These are phyloP conservation scores for Oryzaephilus surinamensis DNA, from an alignment of 1,140 invertebrate species.

Conservation along the genomic window DNA sequence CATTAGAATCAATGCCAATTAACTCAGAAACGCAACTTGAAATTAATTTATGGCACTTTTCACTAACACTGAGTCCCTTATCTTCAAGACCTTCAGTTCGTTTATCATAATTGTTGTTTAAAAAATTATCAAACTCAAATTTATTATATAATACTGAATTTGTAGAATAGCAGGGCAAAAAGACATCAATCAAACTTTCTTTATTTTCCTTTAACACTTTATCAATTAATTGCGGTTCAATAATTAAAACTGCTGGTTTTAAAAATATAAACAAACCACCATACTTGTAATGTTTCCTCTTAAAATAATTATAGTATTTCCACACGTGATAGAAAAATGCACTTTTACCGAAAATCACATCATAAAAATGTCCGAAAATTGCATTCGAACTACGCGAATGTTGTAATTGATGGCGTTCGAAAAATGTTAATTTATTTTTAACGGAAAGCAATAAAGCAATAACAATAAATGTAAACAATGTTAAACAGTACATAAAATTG, in stretches of 20 bases:
- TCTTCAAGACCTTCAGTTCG: too few relatives aligned
- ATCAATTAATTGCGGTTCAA: constrained; percentile 9
- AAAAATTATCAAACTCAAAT: constrained; percentile 18
- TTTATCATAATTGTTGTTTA: too few relatives aligned
- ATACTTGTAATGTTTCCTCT: constrained; percentile 13
- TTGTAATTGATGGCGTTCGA: constrained; percentile 15
- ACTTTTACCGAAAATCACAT: constrained; percentile 15
- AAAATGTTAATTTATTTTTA: constrained; percentile 15
- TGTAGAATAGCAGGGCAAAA: neutral
- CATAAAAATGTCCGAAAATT: constrained; percentile 18
- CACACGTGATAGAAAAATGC: constrained; percentile 18
- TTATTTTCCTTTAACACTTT: constrained; percentile 10
- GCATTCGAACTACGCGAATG: constrained; percentile 8
- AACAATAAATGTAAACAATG: constrained; percentile 15
- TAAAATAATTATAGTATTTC: constrained; percentile 21
- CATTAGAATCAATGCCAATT: neutral
- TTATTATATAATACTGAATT: constrained; percentile 14
- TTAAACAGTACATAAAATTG: constrained; percentile 18
- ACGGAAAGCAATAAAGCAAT: constrained; percentile 15
- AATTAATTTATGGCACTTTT: constrained; percentile 6
- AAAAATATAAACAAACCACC: constrained; percentile 20
- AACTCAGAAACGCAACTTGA: neutral
- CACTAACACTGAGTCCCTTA: too few relatives aligned
- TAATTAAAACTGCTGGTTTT: constrained; percentile 13
- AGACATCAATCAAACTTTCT: too few relatives aligned